A percentile compares a stretch with the other conserved stretches of the same genome.
Conservation (phyloP, 2,888 invertebrate species). For the Euphydryas editha region DNA sequence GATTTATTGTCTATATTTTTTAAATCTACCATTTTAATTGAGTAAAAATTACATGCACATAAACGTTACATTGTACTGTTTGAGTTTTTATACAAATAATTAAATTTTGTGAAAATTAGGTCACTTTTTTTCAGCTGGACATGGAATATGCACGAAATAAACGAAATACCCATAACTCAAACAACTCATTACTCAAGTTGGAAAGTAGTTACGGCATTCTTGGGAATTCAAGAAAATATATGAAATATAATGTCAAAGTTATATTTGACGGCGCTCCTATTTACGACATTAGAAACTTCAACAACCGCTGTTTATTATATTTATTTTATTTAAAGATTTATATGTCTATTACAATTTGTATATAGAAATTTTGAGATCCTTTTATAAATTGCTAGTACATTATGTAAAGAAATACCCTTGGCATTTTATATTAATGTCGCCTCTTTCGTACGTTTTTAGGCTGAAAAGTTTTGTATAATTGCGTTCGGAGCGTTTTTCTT, state of each 20-base stretch:
- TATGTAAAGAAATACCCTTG: neutral
- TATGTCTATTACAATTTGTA: neutral
- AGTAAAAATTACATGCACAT: too few species aligned
- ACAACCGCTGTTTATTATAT: neutral
- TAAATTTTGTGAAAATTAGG: too few species aligned
- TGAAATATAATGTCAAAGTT: neutral
- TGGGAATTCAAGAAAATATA: neutral
- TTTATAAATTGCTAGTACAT: neutral
- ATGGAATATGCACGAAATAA: too few species aligned
- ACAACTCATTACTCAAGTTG: neutral
- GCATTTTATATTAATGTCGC: neutral
- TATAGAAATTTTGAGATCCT: neutral
- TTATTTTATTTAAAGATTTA: neutral
- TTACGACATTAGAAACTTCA: neutral
- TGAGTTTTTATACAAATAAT: too few species aligned
- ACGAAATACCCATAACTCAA: too few species aligned
- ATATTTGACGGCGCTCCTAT: neutral
- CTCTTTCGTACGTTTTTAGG: constrained; percentile 4
- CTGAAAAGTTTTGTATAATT: constrained; percentile 15
- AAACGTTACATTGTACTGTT: too few species aligned
- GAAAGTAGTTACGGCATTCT: neutral
- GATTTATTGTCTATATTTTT: too few species aligned
- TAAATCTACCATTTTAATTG: too few species aligned
- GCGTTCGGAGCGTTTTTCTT: constrained; percentile 10
- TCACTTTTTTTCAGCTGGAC: too few species aligned